Evolutionary conservation across 2,888 invertebrate genomes (phyloP).

Genomic region (Thysanoteuthis rhombus): DNA sequence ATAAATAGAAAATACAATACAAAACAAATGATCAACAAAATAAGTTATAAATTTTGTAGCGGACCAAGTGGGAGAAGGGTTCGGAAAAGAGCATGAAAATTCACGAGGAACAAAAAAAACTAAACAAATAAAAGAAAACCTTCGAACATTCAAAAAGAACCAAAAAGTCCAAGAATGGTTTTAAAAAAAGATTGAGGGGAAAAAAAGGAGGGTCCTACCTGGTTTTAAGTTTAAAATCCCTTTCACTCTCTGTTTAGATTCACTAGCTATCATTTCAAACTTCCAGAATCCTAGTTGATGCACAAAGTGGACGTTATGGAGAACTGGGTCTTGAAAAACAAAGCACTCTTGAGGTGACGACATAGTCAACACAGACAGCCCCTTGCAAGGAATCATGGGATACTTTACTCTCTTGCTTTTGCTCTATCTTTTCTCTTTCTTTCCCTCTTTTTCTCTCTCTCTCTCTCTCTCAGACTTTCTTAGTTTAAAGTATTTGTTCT

Average conservation of each 20-base stretch:
- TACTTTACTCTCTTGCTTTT: neutral
- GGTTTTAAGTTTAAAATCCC: neutral
- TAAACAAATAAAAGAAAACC: too few relatives aligned
- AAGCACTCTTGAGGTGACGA: conserved; percentile 26
- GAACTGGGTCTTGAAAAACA: conserved; percentile 23
- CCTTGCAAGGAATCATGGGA: conserved; percentile 18
- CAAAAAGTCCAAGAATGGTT: neutral
- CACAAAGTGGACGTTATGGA: neutral
- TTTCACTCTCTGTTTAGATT: conserved; percentile 13
- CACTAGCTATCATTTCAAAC: conserved; percentile 14
- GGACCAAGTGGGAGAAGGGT: too few relatives aligned
- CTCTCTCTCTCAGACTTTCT: neutral
- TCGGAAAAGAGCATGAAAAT: too few relatives aligned
- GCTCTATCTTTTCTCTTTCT: neutral
- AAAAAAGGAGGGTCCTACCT: neutral
- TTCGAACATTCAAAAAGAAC: too few relatives aligned
- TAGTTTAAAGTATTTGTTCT: neutral
- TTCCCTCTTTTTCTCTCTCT: neutral
- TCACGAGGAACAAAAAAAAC: too few relatives aligned
- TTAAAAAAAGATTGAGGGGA: neutral
- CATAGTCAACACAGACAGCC: conserved; percentile 24
- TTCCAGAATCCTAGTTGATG: neutral
- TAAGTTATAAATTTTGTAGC: too few relatives aligned
- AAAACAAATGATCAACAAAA: too few relatives aligned
- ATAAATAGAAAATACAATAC: too few relatives aligned